Evolutionary conservation across 2,888 invertebrate species (phyloP), one percentile per base, ranked within the genome.

Genomic region (Crioceris asparagi): DNA sequence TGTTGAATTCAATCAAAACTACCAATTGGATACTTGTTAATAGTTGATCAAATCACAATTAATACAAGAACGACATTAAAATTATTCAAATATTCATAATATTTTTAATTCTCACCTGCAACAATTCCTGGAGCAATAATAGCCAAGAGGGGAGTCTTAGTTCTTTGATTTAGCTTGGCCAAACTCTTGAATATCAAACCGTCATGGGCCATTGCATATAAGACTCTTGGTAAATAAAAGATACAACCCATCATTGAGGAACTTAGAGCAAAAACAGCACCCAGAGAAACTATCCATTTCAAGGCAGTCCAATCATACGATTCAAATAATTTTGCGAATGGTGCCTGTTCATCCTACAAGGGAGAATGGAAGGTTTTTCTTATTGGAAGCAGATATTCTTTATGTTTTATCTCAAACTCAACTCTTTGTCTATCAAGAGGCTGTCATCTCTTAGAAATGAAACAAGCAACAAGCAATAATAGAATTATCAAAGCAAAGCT

Each of bases 151-250:
- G 88, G 88, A 0, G 85, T 80, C 42, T 81, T 77, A 35, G 79
- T 82, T 12, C 68, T 69, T 0, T 74, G 66, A 59, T 75, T 77
- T 10, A 92, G 72, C 46, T 71, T 73, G 4, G 82, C 78, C 52
- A 88, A 69, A 62, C 74, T 74, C 37, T 71, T 71, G 57, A 84
- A 81, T 30, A 91, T 66, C 5, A 91, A 65, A 0, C 90, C 87
- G 54, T 91, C 91, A 2, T 76, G 71, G 0, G 90, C 79, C 90
- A 92, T 91, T 1, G 87, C 78, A 59, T 88, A 90, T 46, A 83
- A 74, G 16, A 88, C 74, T 14, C 91, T 70, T 0, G 90, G 84
- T 40, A 90, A 59, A 0, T 87, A 83, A 54, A 80, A 88, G 64
- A 91, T 72, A 0, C 82, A 76, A 0, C 88, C 88, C 48, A 84